Base-by-base conservation (phyloP, 1,140 invertebrate species). In the Brachionus rotundiformis region DNA sequence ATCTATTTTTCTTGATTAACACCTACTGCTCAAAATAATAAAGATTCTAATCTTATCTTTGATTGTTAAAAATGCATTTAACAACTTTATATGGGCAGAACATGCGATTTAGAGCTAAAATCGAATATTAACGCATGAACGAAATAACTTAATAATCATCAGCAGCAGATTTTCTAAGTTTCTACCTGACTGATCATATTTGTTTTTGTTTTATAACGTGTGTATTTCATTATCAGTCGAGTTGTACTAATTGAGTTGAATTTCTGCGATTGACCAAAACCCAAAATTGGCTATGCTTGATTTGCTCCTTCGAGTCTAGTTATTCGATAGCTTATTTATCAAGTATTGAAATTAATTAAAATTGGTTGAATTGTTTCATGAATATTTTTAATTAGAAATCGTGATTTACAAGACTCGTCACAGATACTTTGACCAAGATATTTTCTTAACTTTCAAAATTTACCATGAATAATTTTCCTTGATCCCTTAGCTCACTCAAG, bases 21-120 rank as follows among this genome's bases (percentile, higher is more conserved):
- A 73, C 68, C 68, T 73, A 73, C 68, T 73, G 68, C 68, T 73
- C 19, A 23, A 25, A 44, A 44, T 73, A 73, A 44, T 73, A 41
- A 13, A 73, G 68, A 73, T 73, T 73, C 13, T 73, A 73, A 73
- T 73, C 68, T 73, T 44, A 73, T 73, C 68, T 44, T 73, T 73
- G 68, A 73, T 73, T 73, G 39, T 44, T 73, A 44, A 44, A 68
- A 25, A 44, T 27, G 63, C 31, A 16, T 36, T 68, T 31, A 68
- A 54, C 47, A 54, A 54, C 47, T 68, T 68, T 68, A 68, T 31
- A 16, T 68, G 29, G 63, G 63, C 33, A 39, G 33, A 71, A 39
- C 65, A 71, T 71, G 65, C 65, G n/a, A 71, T 71, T 71, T 39
- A 39, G 11, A 16, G 8, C 27, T 23, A 13, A 44, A 27, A 44